Evolutionary conservation across 2,113 vertebrate species (phyloP).

Genomic region (Oreochromis aureus): DNA sequence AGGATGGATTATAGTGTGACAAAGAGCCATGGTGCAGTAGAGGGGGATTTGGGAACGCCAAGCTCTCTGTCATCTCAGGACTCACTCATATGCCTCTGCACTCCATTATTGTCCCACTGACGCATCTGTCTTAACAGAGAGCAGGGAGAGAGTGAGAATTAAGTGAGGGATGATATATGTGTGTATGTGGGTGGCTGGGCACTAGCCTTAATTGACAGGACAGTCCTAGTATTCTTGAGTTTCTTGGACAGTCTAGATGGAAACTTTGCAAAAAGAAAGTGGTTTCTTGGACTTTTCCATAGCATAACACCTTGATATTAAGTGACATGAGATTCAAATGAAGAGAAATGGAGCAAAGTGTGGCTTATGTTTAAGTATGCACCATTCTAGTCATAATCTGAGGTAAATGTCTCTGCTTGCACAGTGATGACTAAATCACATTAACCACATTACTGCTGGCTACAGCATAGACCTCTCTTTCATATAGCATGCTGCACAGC

Average conservation of each 20-base stretch:
- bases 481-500: not conserved
- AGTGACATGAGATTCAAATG: not conserved
- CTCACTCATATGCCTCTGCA: constrained; percentile 57
- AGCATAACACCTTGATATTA: not conserved
- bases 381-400: not conserved
- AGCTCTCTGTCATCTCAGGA: constrained; percentile 61
- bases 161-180: not conserved
- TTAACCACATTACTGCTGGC: constrained; percentile 1
- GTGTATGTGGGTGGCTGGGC: not conserved
- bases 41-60: constrained; percentile 57
- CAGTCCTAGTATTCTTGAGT: not conserved
- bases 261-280: not conserved
- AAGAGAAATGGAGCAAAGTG: not conserved
- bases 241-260: not conserved
- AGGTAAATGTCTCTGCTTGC: not conserved
- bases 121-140: constrained; percentile 37
- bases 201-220: constrained; percentile 37
- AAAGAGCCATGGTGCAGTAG: constrained; percentile 56
- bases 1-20: constrained; percentile 61
- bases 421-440: not conserved
- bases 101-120: constrained; percentile 58
- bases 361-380: not conserved
- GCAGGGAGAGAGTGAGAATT: constrained; percentile 29
- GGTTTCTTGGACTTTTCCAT: not conserved
- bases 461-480: not conserved